Evolutionary conservation across 2,888 invertebrate genomes (phyloP), one percentile per base, ranked within the genome.

Genomic region (Didymodactylos carnosus): DNA sequence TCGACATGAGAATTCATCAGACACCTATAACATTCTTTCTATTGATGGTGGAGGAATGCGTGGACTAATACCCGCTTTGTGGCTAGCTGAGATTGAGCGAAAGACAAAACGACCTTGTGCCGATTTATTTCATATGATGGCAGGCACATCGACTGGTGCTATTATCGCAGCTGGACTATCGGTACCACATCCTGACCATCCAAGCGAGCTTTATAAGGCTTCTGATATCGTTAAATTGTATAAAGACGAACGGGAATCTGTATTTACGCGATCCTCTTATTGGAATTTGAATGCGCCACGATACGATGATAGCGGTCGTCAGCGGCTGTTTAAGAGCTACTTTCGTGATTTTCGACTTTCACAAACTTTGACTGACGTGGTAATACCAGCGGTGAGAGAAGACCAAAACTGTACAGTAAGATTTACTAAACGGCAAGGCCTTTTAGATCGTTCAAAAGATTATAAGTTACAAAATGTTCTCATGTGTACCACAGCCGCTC

Each of bases 21-120:
- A n/a, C n/a, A n/a, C n/a, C n/a, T 71, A 51, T 29, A 71, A 39
- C 23, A 71, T 71, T 23, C n/a, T 71, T 16, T 71, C 71, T 11
- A 71, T 71, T 49, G 71, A 71, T 43, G 71, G 71, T 29, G 71
- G 71, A 3, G 71, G 71, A 4, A 25, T 71, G 7, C 40, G 71
- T 19, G 71, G 71, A 25, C 13, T 71, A n/a, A 71, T 71, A 25
- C 71, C 71, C 25, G 71, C 71, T 39, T 14, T 71, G 5, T 41
- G 43, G 46, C n/a, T 71, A 43, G 14, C 29, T 16, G 71, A 43
- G 16, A 43, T 71, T 16, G 43, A 71, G 46, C 29, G 39, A 16
- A n/a, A 29, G 46, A 43, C 46, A 14, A 29, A 27, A 19, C n/a
- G 3, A 3, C 43, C 25, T 19, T 16, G 41, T 25, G 13, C 29